These are phyloP conservation scores for Tubulanus polymorphus DNA, from an alignment of 2,888 invertebrate genomes.

Conservation along the genomic window DNA sequence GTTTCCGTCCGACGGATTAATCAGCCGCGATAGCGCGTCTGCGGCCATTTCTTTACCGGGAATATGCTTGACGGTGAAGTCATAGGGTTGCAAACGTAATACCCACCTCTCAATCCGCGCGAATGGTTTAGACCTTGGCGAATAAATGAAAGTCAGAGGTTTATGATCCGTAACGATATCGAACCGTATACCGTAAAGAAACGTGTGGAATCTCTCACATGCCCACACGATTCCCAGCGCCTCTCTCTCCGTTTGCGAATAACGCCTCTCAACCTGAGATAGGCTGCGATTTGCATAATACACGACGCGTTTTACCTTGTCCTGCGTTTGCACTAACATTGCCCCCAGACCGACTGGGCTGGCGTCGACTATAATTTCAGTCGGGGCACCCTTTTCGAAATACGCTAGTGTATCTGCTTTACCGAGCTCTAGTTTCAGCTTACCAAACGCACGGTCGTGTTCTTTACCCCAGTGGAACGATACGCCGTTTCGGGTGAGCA, in stretches of 20 bases:
- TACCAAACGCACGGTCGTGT: constrained; percentile 14
- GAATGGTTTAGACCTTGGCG: constrained; percentile 25
- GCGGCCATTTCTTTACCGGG: constrained; percentile 23
- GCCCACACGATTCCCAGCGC: constrained; percentile 25
- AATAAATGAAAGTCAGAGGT: constrained; percentile 21
- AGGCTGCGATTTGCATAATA: constrained; percentile 20
- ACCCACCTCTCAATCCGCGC: constrained; percentile 15
- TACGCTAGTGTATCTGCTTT: too few relatives aligned
- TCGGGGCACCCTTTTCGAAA: constrained; percentile 14
- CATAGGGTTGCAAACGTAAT: constrained; percentile 16
- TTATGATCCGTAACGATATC: constrained; percentile 20
- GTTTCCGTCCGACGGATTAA: neutral
- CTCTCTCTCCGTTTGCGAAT: constrained; percentile 22
- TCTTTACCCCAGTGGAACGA: neutral
- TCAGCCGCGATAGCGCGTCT: constrained; percentile 21
- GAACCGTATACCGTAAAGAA: constrained; percentile 22
- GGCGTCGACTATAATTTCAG: constrained; percentile 19
- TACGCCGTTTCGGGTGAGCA: constrained; percentile 1
- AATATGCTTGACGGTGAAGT: constrained; percentile 17
- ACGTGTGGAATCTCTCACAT: constrained; percentile 24
- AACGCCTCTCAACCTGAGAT: constrained; percentile 16
- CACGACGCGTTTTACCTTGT: constrained; percentile 11
- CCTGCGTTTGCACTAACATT: constrained; percentile 16
- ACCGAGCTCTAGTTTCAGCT: too few relatives aligned
- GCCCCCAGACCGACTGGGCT: constrained; percentile 17